These are phyloP conservation scores for Gnatocerus cornutus DNA, from an alignment of 2,888 invertebrate species.

Conservation along the genomic window DNA sequence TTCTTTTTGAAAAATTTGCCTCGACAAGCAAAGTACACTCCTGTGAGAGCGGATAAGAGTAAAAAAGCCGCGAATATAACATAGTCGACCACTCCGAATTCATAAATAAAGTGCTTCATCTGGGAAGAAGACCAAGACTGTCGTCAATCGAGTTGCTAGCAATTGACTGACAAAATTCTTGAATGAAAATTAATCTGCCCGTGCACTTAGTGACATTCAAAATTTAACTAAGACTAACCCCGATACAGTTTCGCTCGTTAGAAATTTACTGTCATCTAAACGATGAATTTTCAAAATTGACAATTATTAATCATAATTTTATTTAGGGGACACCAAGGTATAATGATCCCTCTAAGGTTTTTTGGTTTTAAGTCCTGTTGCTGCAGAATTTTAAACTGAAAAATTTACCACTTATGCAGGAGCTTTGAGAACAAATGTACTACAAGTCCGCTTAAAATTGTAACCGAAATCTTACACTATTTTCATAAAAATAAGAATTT, in stretches of 20 bases:
- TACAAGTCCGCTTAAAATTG: no score
- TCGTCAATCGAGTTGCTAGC: constrained; percentile 3
- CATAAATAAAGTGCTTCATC: constrained; percentile 53
- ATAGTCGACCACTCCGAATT: constrained; percentile 75
- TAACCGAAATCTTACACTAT: no score
- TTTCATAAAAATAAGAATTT: no score
- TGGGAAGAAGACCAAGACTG: background rate
- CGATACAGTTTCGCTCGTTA: background rate
- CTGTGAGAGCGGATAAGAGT: constrained; percentile 83
- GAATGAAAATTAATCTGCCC: background rate
- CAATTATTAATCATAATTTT: no score
- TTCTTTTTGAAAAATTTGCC: constrained; percentile 71
- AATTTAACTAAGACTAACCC: background rate
- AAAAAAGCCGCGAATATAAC: constrained; percentile 82
- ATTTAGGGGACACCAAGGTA: no score
- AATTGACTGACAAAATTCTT: background rate
- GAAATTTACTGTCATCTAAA: background rate
- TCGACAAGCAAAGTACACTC: constrained; percentile 79
- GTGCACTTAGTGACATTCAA: background rate
- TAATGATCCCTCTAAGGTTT: no score
- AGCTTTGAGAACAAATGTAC: no score
- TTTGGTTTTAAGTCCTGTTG: no score
- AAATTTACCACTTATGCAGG: no score
- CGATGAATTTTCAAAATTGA: background rate
- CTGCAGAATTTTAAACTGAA: no score